Base-by-base conservation (phyloP, 2,797 vertebrate species). In the Borostomias antarcticus region DNA sequence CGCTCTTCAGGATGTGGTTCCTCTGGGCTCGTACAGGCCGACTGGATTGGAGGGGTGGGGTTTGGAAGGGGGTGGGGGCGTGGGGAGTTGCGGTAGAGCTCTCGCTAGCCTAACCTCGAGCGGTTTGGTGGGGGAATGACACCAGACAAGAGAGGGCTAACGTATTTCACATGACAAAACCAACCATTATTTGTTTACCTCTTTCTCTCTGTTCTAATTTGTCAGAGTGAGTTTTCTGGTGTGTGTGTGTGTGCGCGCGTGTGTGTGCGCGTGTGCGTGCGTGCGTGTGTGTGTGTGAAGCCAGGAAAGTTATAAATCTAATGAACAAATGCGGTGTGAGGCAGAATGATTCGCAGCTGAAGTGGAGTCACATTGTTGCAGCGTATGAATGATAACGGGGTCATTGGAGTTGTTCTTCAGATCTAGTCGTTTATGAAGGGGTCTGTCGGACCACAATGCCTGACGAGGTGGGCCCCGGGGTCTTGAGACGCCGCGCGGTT, bases 1-100 rank as follows among this genome's bases (percentile, higher is more conserved):
- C 83, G 85, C 76, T 84, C 77, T 77, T 82, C 88, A 91, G 92
- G 92, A 92, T 92, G 92, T 93, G 91, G 92, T 91, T 91, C n/a
- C 89, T 89, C 73, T 76, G 81, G 83, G 86, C 89, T 91, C 82
- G 87, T 86, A 86, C 85, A 81, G 86, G 88, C 84, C 72, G 73
- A 80, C 84, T 86, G 88, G 88, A 88, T 81, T 82, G 82, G 82
- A 82, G 82, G 85, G 86, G 13, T 47, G 23, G 58, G 17, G 32
- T 19, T 51, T 26, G 26, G 23, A 17, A 5, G 35, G 13, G 13
- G 13, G 2, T 15, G 2, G 10, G 17, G 37, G 37, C 10, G 6
- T 43, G 85, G 83, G 86, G 86, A 85, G 89, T 85, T 91, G 90
- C 71, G 89, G 90, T 85, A 78, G 69, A 73, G 77, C 83, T 85